phyloP scores from a whole-genome alignment of 30 jellyfish, hydroid and myxozoan species.

The Phacellophora camtschatica region DNA sequence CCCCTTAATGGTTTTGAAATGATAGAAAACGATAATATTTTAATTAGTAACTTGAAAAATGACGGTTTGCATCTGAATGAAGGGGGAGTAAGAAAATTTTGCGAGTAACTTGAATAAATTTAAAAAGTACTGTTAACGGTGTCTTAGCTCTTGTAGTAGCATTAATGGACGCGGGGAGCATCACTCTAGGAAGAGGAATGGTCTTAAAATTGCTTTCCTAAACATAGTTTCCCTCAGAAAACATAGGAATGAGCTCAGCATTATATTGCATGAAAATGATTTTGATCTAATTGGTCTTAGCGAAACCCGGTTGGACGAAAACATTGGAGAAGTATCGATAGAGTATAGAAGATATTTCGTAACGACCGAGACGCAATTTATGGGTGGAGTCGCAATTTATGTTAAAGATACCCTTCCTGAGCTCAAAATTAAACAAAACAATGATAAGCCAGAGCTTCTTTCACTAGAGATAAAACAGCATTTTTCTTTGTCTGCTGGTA shows the following conservation, averaged over 20 bases:
- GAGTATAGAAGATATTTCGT: constrained; percentile 20
- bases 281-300: background rate
- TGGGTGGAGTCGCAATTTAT: constrained; percentile 48
- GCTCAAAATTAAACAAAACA: constrained; percentile 18
- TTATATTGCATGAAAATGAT: background rate
- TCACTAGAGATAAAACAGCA: constrained; percentile 40
- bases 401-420: constrained; percentile 26
- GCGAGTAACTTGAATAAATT: background rate
- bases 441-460: constrained; percentile 31
- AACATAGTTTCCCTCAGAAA: constrained; percentile 27
- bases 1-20: constrained; percentile 20
- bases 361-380: constrained; percentile 20
- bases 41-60: background rate
- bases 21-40: background rate
- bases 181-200: constrained; percentile 6
- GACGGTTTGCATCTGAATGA: constrained; percentile 21
- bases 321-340: too few relatives aligned
- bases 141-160: background rate
- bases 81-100: background rate
- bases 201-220: constrained; percentile 1
- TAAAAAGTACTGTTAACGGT: constrained; percentile 1
- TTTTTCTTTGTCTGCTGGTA: constrained; percentile 59
- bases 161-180: constrained; percentile 6
- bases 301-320: constrained; percentile 13
- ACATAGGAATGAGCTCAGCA: constrained; percentile 11